Evolutionary conservation across 2,888 invertebrate species (phyloP).

Genomic region (Linnaemya vulpina): DNA sequence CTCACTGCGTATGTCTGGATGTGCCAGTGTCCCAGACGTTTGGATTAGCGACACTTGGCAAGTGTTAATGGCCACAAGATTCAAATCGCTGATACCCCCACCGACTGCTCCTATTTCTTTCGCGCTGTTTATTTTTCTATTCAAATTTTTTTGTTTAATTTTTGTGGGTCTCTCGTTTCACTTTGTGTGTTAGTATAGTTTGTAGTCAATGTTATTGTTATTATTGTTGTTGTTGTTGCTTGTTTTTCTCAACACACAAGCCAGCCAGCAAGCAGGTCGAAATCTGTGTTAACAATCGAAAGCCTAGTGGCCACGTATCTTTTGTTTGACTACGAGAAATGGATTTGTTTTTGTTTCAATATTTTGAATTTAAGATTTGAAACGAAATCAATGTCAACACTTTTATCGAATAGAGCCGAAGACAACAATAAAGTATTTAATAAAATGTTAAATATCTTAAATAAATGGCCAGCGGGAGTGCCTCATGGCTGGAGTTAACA

Average conservation of each 20-base stretch:
- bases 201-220: conserved; percentile 37
- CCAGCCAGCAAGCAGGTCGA: neutral
- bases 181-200: conserved; percentile 44
- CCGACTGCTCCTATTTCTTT: conserved; percentile 55
- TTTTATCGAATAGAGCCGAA: conserved; percentile 48
- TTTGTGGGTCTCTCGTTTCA: conserved; percentile 17
- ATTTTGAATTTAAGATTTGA: conserved; percentile 25
- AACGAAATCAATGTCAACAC: conserved; percentile 69
- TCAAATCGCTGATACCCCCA: conserved; percentile 67
- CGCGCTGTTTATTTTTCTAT: neutral
- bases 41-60: conserved; percentile 70
- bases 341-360: conserved; percentile 28
- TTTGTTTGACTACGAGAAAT: conserved; percentile 24
- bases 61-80: conserved; percentile 72
- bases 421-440: conserved; percentile 18
- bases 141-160: neutral
- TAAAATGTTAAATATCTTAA: conserved; percentile 54
- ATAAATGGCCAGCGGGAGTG: conserved; percentile 58
- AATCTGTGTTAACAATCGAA: conserved; percentile 49
- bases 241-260: conserved; percentile 10
- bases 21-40: conserved; percentile 52
- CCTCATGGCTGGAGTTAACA: conserved; percentile 5
- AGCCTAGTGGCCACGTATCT: conserved; percentile 59
- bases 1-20: neutral
- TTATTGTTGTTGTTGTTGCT: neutral